Base-by-base conservation (phyloP, 2,888 invertebrate species). In the Campopleginae sp. region DNA sequence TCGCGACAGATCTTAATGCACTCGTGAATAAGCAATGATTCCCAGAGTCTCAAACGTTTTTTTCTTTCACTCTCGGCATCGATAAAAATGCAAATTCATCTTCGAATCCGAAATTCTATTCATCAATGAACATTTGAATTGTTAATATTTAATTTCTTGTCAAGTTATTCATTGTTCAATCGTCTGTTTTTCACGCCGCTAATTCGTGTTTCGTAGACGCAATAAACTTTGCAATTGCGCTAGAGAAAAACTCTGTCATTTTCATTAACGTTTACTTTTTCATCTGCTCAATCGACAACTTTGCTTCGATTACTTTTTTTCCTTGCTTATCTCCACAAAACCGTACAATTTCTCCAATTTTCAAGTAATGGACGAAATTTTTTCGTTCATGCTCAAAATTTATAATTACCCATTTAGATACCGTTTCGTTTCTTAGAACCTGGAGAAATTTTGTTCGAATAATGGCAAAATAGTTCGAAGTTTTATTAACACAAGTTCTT, bases 21-120 rank as follows among this genome's bases (percentile, higher is more conserved):
- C 38, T 31, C 63, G 61, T 82, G 48, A 38, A 82, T 76, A 76
- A 38, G 33, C 70, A 70, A 71, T 82, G 58, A 82, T 76, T 42
- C 14, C 3, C 44, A 51, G 27, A 17, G 63, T 51, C 63, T 51
- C 10, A 23, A 42, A 48, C 19, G n/a, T 48, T 58, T 81, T 31
- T 58, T 78, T 70, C n/a, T 66, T n/a, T n/a, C 51, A 54, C 54
- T 51, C 23, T 8, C 61, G n/a, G 48, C 8, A 74, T 54, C 42
- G 68, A 12, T 48, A 12, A 12, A 33, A 33, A 65, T 65, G 65
- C 54, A 54, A 72, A 82, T 66, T 46, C 33, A 82, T 65, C 61
- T 4, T 33, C 33, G 58, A 68, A 46, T 31, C 42, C 46, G 48
- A 51, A 58, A 48, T 23, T 46, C 10, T 23, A 77, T 8, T 65